phyloP scores from a whole-genome alignment of 2,888 invertebrate genomes.

The Agonopterix subpropinquella region DNA sequence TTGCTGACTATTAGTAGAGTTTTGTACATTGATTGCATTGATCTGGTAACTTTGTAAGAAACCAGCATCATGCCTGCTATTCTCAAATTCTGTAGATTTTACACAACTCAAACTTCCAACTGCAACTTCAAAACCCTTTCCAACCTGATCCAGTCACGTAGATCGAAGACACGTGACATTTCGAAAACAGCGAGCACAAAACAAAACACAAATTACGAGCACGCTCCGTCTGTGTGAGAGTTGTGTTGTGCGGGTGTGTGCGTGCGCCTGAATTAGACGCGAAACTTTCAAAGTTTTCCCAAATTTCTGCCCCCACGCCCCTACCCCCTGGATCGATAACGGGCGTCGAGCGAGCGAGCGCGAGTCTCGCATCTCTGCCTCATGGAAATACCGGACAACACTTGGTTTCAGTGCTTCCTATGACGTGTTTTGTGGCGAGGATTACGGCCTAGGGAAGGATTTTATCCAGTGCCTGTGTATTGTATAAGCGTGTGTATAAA shows the following conservation, averaged over 20 bases:
- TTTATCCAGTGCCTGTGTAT: constrained; percentile 32
- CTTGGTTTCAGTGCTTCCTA: constrained; percentile 52
- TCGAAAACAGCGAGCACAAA: constrained; percentile 57
- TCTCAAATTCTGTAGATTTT: too few relatives aligned
- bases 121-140: constrained; percentile 28
- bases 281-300: constrained; percentile 77
- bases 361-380: constrained; percentile 53
- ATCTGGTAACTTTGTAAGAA: too few relatives aligned
- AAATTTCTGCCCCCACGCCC: constrained; percentile 67
- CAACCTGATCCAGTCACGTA: constrained; percentile 46
- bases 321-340: constrained; percentile 62
- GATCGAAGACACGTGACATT: constrained; percentile 62
- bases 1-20: too few relatives aligned
- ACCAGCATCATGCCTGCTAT: too few relatives aligned
- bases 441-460: constrained; percentile 31
- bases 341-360: constrained; percentile 58
- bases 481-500: constrained; percentile 9
- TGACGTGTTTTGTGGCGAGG: constrained; percentile 54
- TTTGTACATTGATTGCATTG: too few relatives aligned
- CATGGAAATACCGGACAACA: constrained; percentile 71
- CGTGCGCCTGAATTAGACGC: constrained; percentile 76
- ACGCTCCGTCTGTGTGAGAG: constrained; percentile 31
- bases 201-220: constrained; percentile 64
- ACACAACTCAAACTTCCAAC: too few relatives aligned
- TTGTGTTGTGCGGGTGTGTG: constrained; percentile 57